Conservation (phyloP, 2,888 invertebrate genomes). For the Bombylius discolor region DNA sequence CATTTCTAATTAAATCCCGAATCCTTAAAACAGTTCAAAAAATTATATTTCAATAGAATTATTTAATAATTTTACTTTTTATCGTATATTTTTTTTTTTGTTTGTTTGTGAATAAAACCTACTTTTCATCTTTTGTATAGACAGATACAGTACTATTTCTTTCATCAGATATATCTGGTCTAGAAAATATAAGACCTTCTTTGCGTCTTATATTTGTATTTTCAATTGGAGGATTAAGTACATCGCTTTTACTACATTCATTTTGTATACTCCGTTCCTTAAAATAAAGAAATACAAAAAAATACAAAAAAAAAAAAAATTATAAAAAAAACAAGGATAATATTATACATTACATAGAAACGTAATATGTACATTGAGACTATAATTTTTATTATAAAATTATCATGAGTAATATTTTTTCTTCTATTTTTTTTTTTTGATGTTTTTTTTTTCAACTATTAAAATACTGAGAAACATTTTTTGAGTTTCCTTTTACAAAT, state of each 20-base stretch:
- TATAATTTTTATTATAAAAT: too few relatives aligned
- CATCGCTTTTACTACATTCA: background rate
- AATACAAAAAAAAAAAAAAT: too few relatives aligned
- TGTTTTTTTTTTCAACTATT: too few relatives aligned
- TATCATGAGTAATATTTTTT: too few relatives aligned
- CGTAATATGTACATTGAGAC: too few relatives aligned
- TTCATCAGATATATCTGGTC: conserved; percentile 37
- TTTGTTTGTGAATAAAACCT: conserved; percentile 18
- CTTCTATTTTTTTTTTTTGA: too few relatives aligned
- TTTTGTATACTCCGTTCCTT: conserved; percentile 1
- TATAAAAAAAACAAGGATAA: too few relatives aligned
- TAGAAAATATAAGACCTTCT: conserved; percentile 40
- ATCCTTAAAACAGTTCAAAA: conserved; percentile 23
- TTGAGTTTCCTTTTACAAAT: too few relatives aligned
- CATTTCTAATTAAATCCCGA: conserved; percentile 50
- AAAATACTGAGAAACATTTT: too few relatives aligned
- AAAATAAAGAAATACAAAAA: too few relatives aligned
- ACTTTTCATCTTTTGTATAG: conserved; percentile 45
- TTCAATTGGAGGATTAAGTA: conserved; percentile 6
- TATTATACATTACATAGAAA: too few relatives aligned
- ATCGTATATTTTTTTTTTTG: background rate
- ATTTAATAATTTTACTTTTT: background rate
- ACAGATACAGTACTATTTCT: conserved; percentile 40
- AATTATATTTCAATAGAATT: background rate
- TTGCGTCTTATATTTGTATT: conserved; percentile 28